Percentiles rank a stretch among this genome's conserved stretches.
These are phyloP conservation scores for Aegotheles bennettii DNA, from an alignment of 2,113 vertebrate genomes.

Conservation along the genomic window DNA sequence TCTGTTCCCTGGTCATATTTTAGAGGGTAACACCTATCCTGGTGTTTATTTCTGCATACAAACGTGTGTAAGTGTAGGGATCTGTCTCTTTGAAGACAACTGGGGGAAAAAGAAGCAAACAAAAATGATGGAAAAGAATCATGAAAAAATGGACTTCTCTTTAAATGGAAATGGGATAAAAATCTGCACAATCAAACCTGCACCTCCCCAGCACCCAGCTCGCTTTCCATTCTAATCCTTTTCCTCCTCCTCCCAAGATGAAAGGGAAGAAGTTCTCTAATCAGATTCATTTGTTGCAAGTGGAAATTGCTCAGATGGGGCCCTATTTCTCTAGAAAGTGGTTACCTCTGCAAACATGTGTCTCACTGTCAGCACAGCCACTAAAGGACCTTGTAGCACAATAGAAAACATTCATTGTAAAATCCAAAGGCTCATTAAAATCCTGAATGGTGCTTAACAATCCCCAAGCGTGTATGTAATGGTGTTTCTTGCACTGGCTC, in stretches of 20 bases:
- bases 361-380: background rate
- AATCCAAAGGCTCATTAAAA: background rate
- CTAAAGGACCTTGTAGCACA: background rate
- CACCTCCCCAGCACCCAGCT: background rate
- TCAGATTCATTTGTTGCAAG: background rate
- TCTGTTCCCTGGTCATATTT: background rate
- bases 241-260: background rate
- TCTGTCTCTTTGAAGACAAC: background rate
- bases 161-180: background rate
- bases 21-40: background rate
- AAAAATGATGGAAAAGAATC: too few relatives aligned
- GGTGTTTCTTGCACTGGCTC: background rate
- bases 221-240: background rate
- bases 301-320: background rate
- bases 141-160: background rate
- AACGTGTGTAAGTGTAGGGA: background rate
- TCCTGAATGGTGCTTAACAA: background rate
- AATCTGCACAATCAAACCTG: background rate
- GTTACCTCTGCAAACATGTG: background rate
- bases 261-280: background rate
- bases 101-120: background rate
- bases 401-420: background rate
- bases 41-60: background rate
- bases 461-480: background rate
- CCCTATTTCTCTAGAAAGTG: background rate